Conservation (phyloP, 2,888 invertebrate genomes). For the Abrostola tripartita region DNA sequence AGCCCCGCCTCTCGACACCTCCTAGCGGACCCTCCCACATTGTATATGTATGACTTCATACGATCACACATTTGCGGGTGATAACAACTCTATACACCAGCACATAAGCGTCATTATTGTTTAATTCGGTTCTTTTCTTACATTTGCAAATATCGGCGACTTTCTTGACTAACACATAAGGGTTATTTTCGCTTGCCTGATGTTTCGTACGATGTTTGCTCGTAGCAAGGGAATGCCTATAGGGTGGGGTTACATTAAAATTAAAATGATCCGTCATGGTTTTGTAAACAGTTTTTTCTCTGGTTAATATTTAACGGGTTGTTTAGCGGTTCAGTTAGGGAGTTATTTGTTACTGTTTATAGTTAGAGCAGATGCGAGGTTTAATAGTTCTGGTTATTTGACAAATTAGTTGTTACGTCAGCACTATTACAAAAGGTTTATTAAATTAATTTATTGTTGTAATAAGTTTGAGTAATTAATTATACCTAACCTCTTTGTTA, state of each 20-base stretch:
- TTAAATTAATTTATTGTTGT: constrained; percentile 58
- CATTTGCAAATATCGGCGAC: no score
- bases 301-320: constrained; percentile 78
- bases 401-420: constrained; percentile 69
- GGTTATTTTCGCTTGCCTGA: no score
- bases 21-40: constrained; percentile 59
- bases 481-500: constrained; percentile 25
- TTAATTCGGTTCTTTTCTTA: neutral
- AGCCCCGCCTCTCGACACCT: constrained; percentile 64
- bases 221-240: constrained; percentile 51
- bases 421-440: constrained; percentile 45
- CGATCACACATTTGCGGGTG: constrained; percentile 55
- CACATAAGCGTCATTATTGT: constrained; percentile 5
- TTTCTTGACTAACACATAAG: no score
- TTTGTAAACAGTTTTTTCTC: constrained; percentile 77
- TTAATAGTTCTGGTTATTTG: constrained; percentile 62
- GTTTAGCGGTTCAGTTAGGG: constrained; percentile 81
- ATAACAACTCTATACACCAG: constrained; percentile 4
- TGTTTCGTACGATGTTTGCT: neutral
- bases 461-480: constrained; percentile 47
- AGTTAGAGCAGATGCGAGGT: constrained; percentile 68
- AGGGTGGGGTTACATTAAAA: constrained; percentile 75
- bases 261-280: constrained; percentile 80
- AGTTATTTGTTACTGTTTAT: constrained; percentile 53
- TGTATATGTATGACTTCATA: constrained; percentile 60